Evolutionary conservation across 1,140 invertebrate species (phyloP).

Genomic region (Wiebesia pumilae): DNA sequence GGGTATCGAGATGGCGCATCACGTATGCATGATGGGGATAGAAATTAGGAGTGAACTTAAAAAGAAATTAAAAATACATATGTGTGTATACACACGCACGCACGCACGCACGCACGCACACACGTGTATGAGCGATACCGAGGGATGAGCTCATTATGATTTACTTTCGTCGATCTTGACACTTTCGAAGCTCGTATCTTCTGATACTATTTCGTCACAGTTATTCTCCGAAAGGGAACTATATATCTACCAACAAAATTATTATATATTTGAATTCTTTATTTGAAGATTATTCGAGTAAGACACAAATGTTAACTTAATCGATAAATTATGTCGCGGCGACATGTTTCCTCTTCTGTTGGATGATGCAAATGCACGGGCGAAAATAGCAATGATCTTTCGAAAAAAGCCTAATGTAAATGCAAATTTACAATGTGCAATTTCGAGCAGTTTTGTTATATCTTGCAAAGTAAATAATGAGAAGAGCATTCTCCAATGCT

Average conservation of each 20-base stretch:
- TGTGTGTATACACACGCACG: background rate
- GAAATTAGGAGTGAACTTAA: slow-evolving; percentile 24
- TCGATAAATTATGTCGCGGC: background rate
- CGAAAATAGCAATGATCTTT: background rate
- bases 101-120: too few relatives aligned
- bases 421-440: background rate
- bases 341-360: background rate
- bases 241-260: background rate
- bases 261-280: slow-evolving; percentile 25
- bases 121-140: slow-evolving; percentile 1
- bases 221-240: slow-evolving; percentile 25
- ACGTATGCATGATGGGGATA: background rate
- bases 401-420: background rate
- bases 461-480: background rate
- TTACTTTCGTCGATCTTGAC: slow-evolving; percentile 45
- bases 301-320: background rate
- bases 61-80: slow-evolving; percentile 9
- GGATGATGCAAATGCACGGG: background rate
- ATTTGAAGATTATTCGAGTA: slow-evolving; percentile 1
- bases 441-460: background rate
- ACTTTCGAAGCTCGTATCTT: slow-evolving; percentile 33
- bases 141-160: slow-evolving; percentile 30
- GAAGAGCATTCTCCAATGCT: background rate
- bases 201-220: slow-evolving; percentile 39
- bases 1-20: background rate